Evolutionary conservation across 2,888 invertebrate genomes (phyloP), one percentile per base, ranked within the genome.

Genomic region (Gibbula magus): DNA sequence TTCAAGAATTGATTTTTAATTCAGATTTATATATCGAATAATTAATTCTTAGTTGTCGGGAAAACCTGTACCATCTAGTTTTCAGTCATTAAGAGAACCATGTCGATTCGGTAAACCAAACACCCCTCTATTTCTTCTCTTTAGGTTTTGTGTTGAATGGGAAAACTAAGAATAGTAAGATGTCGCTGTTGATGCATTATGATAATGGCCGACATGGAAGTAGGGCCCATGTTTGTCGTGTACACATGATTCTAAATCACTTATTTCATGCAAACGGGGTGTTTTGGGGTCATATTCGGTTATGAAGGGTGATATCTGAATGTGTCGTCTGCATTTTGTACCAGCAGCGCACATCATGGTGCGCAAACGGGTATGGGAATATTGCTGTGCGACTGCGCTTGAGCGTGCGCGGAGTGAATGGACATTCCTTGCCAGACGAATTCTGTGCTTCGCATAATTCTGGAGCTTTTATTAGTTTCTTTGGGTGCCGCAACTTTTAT

Each of bases 341-440:
- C 82, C 80, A 85, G 84, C 84, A 85, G 86, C 86, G 86, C 86
- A 86, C 76, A 80, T 76, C 70, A 75, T 52, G 32, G 39, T 61
- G 74, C 66, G 70, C 78, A 76, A 74, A 52, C 75, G 79, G 81
- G 81, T 74, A 76, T 78, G 53, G 61, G 75, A 85, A 81, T 82
- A 82, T 61, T 61, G 61, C 61, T 18, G 61, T 96, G 96, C 96
- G 96, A 95, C 97, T 97, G 97, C 97, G 97, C 97, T 96, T 96
- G 97, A 96, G 97, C 97, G 96, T 97, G 96, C 96, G 96, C 96
- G 86, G 83, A 84, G 39, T 20, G 45, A 18, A 51, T 51, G 20
- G 74, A 74, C 74, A 74, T 51, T 51, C 74, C 51, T 74, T 45
- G 2, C 45, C n/a, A 35, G 67, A 67, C n/a, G 67, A 45, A 45